These are phyloP conservation scores for Chrysemys picta DNA, from an alignment of 2,113 vertebrate genomes.

Conservation along the genomic window DNA sequence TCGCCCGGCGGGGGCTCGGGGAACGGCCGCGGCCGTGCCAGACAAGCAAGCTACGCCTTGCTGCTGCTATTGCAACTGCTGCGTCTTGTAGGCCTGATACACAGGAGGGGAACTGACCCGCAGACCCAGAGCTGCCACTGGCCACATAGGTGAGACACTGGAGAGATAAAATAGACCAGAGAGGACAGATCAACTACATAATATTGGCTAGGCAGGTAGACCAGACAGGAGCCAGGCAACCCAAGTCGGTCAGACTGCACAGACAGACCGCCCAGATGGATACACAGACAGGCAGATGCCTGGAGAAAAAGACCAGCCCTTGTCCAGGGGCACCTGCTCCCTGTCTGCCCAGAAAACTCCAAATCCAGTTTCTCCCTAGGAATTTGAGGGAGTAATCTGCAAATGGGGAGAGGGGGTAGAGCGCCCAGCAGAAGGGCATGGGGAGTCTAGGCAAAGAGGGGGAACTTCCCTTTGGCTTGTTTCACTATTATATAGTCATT, in stretches of 20 bases:
- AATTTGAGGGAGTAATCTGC: background rate
- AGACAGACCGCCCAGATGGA: no score
- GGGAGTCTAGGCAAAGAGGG: background rate
- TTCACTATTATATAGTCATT: conserved; percentile 28
- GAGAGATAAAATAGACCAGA: background rate
- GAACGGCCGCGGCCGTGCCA: no score
- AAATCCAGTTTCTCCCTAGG: background rate
- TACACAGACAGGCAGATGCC: background rate
- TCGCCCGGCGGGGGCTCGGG: no score
- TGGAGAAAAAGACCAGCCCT: background rate
- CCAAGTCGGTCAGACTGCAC: no score
- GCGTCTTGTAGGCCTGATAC: no score
- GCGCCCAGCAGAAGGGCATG: background rate
- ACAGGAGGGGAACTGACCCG: background rate
- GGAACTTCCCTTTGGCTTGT: background rate
- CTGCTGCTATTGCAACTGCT: no score
- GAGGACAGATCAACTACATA: no score
- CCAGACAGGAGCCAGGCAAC: no score
- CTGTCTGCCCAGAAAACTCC: background rate
- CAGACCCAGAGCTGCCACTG: no score
- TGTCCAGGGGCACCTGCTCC: background rate
- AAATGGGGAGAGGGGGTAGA: background rate
- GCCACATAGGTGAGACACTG: background rate
- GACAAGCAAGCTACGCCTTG: no score
- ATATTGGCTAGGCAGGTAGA: no score